Base-by-base conservation (phyloP, 2,888 invertebrate genomes). In the Abscondita cerata region DNA sequence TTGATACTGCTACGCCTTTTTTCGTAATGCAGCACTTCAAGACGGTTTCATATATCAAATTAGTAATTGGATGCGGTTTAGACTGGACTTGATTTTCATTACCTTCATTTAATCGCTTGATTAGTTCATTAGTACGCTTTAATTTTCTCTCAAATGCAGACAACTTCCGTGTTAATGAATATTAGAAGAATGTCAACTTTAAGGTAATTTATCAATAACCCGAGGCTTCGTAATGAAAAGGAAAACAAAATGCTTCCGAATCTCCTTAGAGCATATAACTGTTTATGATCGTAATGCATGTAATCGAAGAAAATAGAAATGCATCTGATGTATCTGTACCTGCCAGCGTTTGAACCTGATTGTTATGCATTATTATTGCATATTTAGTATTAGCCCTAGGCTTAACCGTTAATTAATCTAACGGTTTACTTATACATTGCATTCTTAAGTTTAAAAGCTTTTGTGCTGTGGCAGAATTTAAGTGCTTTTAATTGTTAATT, bases 121-220 rank as follows among this genome's bases (percentile, higher is more conserved):
- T 57, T 51, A 34, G 50, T 57, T 57, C 57, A 40, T 51, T 50
- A 57, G 57, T 51, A 50, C 38, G 51, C 40, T 50, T 57, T 40
- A 57, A 51, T 51, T 54, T 57, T 51, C 40, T 56, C 48, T 56
- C 38, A 48, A 50, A 25, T 25, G 25, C 25, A 25, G 6, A 25
- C 6, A 25, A 25, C 25, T 25, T 25, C 25, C 25, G 25, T 6
- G 25, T 25, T 25, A 25, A 25, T 25, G 25, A 25, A 2, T 25
- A 25, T 25, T 25, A 25, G 25, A 4, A 2, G 25, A 25, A 25
- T 25, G 25, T 4, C 25, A 4, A 6, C 25, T 25, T 25, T 25
- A 25, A 25, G 25, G 25, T 25, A 25, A 25, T 25, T 25, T 25
- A 25, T 25, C 25, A 25, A 6, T 25, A 25, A 25, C 25, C 6